Conservation (phyloP, 2,888 invertebrate species). For the Hypena proboscidalis region DNA sequence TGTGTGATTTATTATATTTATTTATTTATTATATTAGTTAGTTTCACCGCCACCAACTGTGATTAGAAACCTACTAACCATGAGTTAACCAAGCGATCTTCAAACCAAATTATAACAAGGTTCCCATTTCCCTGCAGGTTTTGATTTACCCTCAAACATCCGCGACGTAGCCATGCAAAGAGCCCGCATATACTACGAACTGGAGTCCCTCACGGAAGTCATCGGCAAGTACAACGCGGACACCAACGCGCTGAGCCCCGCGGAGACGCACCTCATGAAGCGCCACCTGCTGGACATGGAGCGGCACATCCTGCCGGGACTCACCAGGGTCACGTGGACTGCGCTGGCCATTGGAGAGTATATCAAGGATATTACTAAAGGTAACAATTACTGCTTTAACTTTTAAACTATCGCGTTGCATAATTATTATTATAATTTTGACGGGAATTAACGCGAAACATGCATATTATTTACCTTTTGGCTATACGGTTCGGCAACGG, state of each 20-base stretch:
- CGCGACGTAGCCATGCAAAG: slow-evolving; percentile 86
- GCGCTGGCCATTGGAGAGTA: slow-evolving; percentile 93
- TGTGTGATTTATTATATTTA: too few species aligned
- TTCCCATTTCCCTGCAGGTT: slow-evolving; percentile 60
- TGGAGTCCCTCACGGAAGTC: slow-evolving; percentile 86
- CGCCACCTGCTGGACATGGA: slow-evolving; percentile 89
- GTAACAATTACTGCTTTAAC: slow-evolving; percentile 49
- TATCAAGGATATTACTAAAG: slow-evolving; percentile 77
- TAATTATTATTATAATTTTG: too few species aligned
- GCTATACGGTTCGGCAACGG: too few species aligned
- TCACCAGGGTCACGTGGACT: slow-evolving; percentile 94
- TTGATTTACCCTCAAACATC: slow-evolving; percentile 75
- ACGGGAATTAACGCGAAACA: too few species aligned
- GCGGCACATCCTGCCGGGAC: slow-evolving; percentile 91
- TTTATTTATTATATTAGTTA: too few species aligned
- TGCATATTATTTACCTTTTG: too few species aligned
- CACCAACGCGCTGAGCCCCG: slow-evolving; percentile 87
- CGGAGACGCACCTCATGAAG: slow-evolving; percentile 90
- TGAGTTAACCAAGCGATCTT: too few species aligned
- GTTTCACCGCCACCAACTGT: too few species aligned
- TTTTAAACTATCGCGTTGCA: too few species aligned
- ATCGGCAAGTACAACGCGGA: slow-evolving; percentile 88
- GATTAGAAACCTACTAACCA: too few species aligned
- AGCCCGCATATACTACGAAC: slow-evolving; percentile 87
- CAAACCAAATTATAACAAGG: too few species aligned